Conservation (phyloP, 1,140 invertebrate species). For the Drosophila varians region DNA sequence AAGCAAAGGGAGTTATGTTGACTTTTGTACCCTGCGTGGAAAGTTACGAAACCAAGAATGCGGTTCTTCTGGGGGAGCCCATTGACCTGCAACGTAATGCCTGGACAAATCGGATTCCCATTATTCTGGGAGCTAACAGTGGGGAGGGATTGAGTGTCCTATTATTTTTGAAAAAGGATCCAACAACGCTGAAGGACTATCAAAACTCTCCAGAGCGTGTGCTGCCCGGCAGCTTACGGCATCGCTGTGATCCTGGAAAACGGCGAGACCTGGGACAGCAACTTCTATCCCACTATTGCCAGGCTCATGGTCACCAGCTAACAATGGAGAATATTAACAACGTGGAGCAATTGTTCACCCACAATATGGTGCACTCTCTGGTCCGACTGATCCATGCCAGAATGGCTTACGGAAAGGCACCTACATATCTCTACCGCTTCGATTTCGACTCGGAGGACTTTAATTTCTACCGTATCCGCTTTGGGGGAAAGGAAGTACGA, state of each 20-base stretch:
- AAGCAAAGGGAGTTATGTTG: not conserved
- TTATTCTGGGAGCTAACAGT: slow-evolving; percentile 61
- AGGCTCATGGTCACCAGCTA: slow-evolving; percentile 4
- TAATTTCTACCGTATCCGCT: slow-evolving; percentile 65
- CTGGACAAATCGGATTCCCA: slow-evolving; percentile 64
- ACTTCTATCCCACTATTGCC: slow-evolving; percentile 36
- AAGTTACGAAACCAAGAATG: slow-evolving; percentile 25
- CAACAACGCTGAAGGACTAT: not conserved
- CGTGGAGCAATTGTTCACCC: slow-evolving; percentile 37
- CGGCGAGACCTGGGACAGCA: slow-evolving; percentile 35
- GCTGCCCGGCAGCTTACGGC: slow-evolving; percentile 37
- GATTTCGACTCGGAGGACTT: slow-evolving; percentile 76
- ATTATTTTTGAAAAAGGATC: slow-evolving; percentile 6
- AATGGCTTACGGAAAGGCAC: slow-evolving; percentile 54
- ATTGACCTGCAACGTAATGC: slow-evolving; percentile 38
- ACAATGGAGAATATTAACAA: not conserved
- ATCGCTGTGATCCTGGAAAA: slow-evolving; percentile 19
- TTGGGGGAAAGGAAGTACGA: slow-evolving; percentile 49
- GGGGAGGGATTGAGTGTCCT: slow-evolving; percentile 17
- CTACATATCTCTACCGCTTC: slow-evolving; percentile 84
- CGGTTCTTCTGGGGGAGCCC: slow-evolving; percentile 45
- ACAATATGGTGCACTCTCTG: slow-evolving; percentile 67
- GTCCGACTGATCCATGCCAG: slow-evolving; percentile 69
- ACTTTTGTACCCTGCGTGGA: slow-evolving; percentile 54
- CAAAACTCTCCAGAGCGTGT: slow-evolving; percentile 26